Evolutionary conservation across 1,140 invertebrate genomes (phyloP), one percentile per base, ranked within the genome.

Genomic region (Papilio polytes): DNA sequence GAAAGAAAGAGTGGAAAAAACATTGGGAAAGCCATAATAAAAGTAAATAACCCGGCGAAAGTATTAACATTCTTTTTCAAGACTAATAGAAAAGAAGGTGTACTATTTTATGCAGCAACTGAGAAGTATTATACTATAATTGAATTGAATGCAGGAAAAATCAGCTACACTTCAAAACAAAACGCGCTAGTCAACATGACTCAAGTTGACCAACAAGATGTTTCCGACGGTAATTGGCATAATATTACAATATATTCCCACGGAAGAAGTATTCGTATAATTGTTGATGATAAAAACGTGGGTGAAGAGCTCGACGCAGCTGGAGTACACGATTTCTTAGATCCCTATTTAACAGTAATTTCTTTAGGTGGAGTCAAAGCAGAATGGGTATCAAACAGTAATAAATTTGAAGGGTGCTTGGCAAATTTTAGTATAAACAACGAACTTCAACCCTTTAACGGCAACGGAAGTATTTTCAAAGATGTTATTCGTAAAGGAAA

Each of bases 351-450:
- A 10, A 98, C 98, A 0, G 95, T 96, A 6, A 88, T 99, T 2
- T 97, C 96, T 0, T 89, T 99, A 70, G 98, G 98, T 36, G 98
- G 98, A 20, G 96, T 96, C 0, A 95, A 96, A 83, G 88, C 94
- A 8, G 96, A 96, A 86, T 95, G 96, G 89, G 89, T 95, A 73
- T 93, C 95, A 81, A 95, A 96, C 79, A 95, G 96, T 15, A 94
- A 94, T 22, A 96, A 95, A 85, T 99, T 99, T 91, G 97, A 97
- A 91, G 99, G 98, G 13, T 99, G 99, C 87, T 93, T 99, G 51
- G 97, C 97, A 0, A 98, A 98, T 88, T 98, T 99, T 89, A 97
- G 96, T 3, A 96, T 99, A 2, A 98, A 99, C 89, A 97, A 97
- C 86, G 98, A 99, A 95, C 95, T 98, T 59, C 98, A 99, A 93